Base-by-base conservation (phyloP, 2,888 invertebrate species). In the Dolichopus griseipennis region DNA sequence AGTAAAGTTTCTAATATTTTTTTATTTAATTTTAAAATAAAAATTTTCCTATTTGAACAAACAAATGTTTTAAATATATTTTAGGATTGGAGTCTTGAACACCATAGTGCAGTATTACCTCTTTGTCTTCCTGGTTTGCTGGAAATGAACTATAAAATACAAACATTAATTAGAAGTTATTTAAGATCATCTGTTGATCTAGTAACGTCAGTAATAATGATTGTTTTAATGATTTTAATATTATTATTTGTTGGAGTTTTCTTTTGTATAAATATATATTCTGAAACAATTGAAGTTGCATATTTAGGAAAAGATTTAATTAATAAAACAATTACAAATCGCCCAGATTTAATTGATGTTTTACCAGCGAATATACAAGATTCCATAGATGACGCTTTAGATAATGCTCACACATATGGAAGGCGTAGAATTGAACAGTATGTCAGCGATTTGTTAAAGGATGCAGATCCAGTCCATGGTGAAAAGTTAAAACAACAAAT, bases 321-420 rank as follows among this genome's bases (percentile, higher is more conserved):
- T 37, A 95, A 96, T 82, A 89, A 90, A 75, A 94, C 95, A 0
- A 87, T 94, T 65, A 90, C 94, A 9, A 90, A 93, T 76, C 92
- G 96, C 82, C 93, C 95, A 43, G 94, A 95, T 75, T 82, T 92
- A 68, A 86, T 90, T 73, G 88, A 90, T 75, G 87, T 93, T 76
- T 83, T 97, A 67, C 97, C 97, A 0, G 81, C 76, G 20, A 81
- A 80, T 73, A 78, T 81, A 67, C 80, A 81, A 70, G 76, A 77
- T 52, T 91, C 95, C 69, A 85, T 97, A 63, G 95, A 95, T 80
- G 92, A 93, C 21, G 88, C 95, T 72, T 86, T 97, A 15, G 93
- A 95, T 74, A 95, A 97, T 81, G 95, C 95, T 0, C 97, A 97
- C 78, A 87, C 91, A 34, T 95, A 96, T 79, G 96, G 97, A 1